Conservation (phyloP, 2,888 invertebrate species). For the Sepiola atlantica region DNA sequence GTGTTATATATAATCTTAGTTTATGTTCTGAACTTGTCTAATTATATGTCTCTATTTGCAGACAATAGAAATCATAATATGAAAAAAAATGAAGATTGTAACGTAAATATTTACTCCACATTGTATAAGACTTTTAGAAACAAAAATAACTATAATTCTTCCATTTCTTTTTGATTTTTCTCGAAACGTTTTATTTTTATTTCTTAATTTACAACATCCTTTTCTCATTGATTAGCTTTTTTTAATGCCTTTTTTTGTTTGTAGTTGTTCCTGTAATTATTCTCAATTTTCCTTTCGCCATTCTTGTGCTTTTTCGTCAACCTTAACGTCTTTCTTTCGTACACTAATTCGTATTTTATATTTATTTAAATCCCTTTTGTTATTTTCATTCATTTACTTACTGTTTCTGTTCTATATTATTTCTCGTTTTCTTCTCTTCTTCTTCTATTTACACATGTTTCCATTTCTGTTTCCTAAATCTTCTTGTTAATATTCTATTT, state of each 20-base stretch:
- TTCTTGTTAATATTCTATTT: too few species aligned
- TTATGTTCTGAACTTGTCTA: neutral
- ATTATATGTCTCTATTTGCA: neutral
- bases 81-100: neutral
- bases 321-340: too few species aligned
- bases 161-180: neutral
- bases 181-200: too few species aligned
- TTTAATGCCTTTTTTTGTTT: neutral
- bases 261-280: too few species aligned
- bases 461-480: neutral
- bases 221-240: neutral
- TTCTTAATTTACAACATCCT: neutral
- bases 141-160: neutral
- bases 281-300: too few species aligned
- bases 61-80: neutral
- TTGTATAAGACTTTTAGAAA: neutral
- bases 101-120: slow-evolving; percentile 12
- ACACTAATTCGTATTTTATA: too few species aligned
- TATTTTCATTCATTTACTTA: too few species aligned
- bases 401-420: neutral
- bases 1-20: too few species aligned
- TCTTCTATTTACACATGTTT: neutral
- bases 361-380: too few species aligned
- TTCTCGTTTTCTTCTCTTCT: neutral
- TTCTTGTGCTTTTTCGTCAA: too few species aligned